Evolutionary conservation across 2,888 invertebrate genomes (phyloP).

Genomic region (Encarsia formosa): DNA sequence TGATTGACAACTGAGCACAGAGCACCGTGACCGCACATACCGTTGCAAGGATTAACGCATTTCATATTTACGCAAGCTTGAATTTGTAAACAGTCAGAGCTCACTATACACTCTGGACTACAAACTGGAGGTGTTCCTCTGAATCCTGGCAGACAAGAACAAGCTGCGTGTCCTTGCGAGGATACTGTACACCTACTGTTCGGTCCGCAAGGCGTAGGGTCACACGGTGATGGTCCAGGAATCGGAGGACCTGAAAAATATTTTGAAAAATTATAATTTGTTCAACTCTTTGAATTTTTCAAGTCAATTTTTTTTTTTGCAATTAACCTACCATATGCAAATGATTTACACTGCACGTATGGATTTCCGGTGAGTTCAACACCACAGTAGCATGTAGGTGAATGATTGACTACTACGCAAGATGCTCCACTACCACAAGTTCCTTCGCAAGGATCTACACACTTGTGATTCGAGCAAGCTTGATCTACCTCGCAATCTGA

Average conservation of each 20-base stretch:
- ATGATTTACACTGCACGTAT: slow-evolving; percentile 61
- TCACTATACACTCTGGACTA: slow-evolving; percentile 79
- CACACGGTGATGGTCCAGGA: slow-evolving; percentile 25
- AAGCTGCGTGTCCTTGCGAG: slow-evolving; percentile 33
- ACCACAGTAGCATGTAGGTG: slow-evolving; percentile 73
- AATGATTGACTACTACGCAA: slow-evolving; percentile 72
- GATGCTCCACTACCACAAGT: slow-evolving; percentile 70
- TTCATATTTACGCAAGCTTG: slow-evolving; percentile 75
- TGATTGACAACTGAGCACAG: slow-evolving; percentile 77
- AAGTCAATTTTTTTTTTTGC: not conserved
- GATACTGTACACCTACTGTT: slow-evolving; percentile 77
- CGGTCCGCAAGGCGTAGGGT: slow-evolving; percentile 66
- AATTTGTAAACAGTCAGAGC: slow-evolving; percentile 75
- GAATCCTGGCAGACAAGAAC: slow-evolving; percentile 65
- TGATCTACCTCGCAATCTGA: slow-evolving; percentile 52
- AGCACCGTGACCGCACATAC: slow-evolving; percentile 74
- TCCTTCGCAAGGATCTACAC: slow-evolving; percentile 58
- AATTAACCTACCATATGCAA: slow-evolving; percentile 31
- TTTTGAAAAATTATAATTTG: not conserved
- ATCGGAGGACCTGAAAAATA: slow-evolving; percentile 12
- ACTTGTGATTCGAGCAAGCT: slow-evolving; percentile 56
- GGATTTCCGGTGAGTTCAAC: slow-evolving; percentile 64
- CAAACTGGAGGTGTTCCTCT: slow-evolving; percentile 78
- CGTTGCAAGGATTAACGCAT: slow-evolving; percentile 79
- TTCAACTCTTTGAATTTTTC: not conserved